A percentile compares a stretch with the other conserved stretches of the same genome.
phyloP scores from a whole-genome alignment of 2,113 vertebrate genomes.

The Trachemys scripta region DNA sequence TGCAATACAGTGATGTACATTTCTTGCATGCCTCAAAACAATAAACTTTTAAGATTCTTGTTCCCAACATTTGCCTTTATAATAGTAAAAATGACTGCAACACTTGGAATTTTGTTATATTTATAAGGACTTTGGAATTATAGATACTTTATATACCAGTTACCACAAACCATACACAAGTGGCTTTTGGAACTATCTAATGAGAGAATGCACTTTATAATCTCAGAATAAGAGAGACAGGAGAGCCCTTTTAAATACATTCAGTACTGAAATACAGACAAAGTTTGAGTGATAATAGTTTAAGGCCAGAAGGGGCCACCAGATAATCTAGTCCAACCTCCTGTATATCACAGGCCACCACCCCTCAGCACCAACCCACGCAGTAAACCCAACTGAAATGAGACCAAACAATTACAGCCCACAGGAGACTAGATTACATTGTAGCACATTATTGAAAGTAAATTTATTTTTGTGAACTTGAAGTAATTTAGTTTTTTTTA shows the following conservation, averaged over 20 bases:
- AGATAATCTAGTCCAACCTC: background rate
- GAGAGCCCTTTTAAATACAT: fast-evolving
- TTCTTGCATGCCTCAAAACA: background rate
- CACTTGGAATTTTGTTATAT: background rate
- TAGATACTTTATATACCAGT: fast-evolving
- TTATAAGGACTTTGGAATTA: background rate
- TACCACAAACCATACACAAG: fast-evolving
- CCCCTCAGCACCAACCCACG: background rate
- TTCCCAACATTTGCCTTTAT: fast-evolving
- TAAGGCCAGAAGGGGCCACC: background rate
- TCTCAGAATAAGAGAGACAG: background rate
- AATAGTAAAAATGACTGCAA: background rate
- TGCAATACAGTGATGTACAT: background rate
- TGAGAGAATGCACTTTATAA: background rate
- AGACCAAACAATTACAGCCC: background rate
- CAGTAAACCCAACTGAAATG: background rate
- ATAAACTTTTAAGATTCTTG: background rate
- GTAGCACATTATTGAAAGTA: background rate
- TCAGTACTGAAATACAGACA: background rate
- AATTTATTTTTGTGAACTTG: background rate
- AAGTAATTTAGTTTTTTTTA: background rate
- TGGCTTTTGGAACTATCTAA: background rate
- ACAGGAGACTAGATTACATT: background rate
- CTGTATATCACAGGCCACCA: background rate
- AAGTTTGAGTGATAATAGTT: background rate